Evolutionary conservation across 1,140 invertebrate genomes (phyloP).

Genomic region (Drosophila mojavensis): DNA sequence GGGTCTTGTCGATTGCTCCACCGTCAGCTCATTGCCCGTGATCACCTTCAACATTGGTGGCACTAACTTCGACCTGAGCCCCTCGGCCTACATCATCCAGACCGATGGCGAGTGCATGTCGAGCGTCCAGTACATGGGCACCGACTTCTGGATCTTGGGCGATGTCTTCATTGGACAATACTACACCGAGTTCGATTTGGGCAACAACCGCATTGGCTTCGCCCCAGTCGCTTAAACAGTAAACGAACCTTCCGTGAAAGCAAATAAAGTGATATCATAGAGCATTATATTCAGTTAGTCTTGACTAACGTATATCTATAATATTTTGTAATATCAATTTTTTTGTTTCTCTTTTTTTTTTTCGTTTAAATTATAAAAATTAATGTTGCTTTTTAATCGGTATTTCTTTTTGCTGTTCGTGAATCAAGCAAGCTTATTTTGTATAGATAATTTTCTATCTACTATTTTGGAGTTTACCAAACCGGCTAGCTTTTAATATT

Average conservation of each 20-base stretch:
- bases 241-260: not conserved
- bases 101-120: constrained; percentile 39
- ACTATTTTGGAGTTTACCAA: not conserved
- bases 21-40: constrained; percentile 29
- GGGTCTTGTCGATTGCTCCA: constrained; percentile 45
- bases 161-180: constrained; percentile 89
- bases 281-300: constrained; percentile 8
- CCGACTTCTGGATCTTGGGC: constrained; percentile 74
- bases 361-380: not conserved
- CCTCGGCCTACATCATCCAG: constrained; percentile 57
- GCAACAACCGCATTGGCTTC: constrained; percentile 88
- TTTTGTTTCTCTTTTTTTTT: not conserved
- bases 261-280: constrained; percentile 29
- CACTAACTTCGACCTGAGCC: constrained; percentile 42
- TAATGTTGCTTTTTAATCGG: no score
- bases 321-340: constrained; percentile 1
- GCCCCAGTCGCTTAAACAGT: constrained; percentile 54
- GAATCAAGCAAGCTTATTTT: no score
- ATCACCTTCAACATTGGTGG: constrained; percentile 53
- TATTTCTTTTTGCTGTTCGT: no score
- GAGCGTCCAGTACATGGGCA: constrained; percentile 44
- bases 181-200: constrained; percentile 90
- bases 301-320: not conserved
- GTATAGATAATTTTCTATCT: not conserved
- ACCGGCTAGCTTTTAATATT: not conserved